Evolutionary conservation across 2,888 invertebrate species (phyloP).

Genomic region (Calliphora vomitoria): DNA sequence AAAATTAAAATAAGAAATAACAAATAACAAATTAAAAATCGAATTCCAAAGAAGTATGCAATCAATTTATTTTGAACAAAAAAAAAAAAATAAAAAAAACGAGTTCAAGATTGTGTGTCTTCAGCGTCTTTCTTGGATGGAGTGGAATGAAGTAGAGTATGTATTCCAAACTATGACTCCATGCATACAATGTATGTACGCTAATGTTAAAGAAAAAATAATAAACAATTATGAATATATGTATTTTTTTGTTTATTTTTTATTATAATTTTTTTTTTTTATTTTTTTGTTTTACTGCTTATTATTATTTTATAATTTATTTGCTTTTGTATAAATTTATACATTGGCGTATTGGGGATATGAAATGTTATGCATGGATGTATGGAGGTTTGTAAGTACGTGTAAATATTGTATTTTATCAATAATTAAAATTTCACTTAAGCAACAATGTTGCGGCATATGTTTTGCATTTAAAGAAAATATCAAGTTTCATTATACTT

Average conservation of each 20-base stretch:
- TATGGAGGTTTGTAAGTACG: conserved; percentile 16
- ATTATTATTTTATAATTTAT: conserved; percentile 44
- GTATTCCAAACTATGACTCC: neutral
- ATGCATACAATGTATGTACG: neutral
- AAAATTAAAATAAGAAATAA: neutral
- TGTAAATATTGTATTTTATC: conserved; percentile 66
- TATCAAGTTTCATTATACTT: conserved; percentile 65
- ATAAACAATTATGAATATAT: conserved; percentile 14
- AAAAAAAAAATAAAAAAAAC: conserved; percentile 12
- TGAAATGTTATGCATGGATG: neutral
- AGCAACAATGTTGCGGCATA: conserved; percentile 69
- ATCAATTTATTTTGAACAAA: neutral
- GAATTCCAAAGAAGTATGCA: neutral
- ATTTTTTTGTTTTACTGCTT: neutral
- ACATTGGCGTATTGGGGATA: neutral
- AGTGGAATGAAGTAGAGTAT: neutral
- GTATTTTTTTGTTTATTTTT: conserved; percentile 34
- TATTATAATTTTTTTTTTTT: conserved; percentile 9
- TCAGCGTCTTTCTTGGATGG: neutral
- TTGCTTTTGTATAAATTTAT: conserved; percentile 54
- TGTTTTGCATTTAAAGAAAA: conserved; percentile 67
- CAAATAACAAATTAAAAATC: conserved; percentile 12
- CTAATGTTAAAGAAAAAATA: conserved; percentile 6
- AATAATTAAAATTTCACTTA: conserved; percentile 69
- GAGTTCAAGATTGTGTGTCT: conserved; percentile 6